phyloP scores from a whole-genome alignment of 1,140 invertebrate genomes.

The Cotesia typhae region DNA sequence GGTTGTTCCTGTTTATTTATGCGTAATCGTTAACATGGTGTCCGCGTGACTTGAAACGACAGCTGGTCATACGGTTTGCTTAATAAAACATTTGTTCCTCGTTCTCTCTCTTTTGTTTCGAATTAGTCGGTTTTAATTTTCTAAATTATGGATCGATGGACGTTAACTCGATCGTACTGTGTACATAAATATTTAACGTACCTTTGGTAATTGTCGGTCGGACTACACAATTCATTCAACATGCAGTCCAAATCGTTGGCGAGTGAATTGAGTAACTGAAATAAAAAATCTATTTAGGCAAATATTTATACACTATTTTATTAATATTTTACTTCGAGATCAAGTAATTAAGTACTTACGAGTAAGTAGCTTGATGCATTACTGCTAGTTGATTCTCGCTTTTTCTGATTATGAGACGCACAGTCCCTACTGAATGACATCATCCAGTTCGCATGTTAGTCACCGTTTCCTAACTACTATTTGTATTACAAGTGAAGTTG shows the following conservation, averaged over 20 bases:
- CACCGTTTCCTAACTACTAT: constrained; percentile 13
- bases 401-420: constrained; percentile 48
- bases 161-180: background rate
- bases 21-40: constrained; percentile 10
- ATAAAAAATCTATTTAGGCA: constrained; percentile 36
- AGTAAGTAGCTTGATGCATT: constrained; percentile 60
- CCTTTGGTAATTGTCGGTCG: constrained; percentile 32
- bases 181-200: constrained; percentile 24
- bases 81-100: constrained; percentile 13
- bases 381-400: constrained; percentile 58
- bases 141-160: background rate
- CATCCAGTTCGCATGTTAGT: constrained; percentile 47
- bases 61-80: background rate
- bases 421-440: constrained; percentile 55
- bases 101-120: background rate
- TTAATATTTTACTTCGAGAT: background rate
- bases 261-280: constrained; percentile 76
- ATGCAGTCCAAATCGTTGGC: constrained; percentile 78
- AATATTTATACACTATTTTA: background rate
- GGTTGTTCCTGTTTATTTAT: constrained; percentile 15
- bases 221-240: constrained; percentile 72
- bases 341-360: constrained; percentile 47
- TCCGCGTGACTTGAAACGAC: constrained; percentile 15
- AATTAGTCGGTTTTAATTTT: background rate
- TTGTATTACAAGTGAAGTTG: constrained; percentile 3